phyloP scores from a whole-genome alignment of 2,113 vertebrate species.

The Ctenomys sociabilis region DNA sequence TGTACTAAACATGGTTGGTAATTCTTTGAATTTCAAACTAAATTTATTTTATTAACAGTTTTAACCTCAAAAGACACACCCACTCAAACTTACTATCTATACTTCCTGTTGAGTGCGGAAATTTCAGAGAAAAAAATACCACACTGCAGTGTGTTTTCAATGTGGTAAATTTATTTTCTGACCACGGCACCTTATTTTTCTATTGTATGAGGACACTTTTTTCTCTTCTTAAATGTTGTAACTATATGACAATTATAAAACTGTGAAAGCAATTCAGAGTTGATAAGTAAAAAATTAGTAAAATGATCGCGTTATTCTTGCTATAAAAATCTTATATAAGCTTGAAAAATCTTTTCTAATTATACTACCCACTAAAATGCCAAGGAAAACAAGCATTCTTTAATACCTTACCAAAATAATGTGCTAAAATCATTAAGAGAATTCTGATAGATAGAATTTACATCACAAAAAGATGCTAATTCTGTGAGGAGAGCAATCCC shows the following conservation, averaged over 20 bases:
- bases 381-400: constrained; percentile 6
- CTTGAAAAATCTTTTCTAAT: constrained; percentile 30
- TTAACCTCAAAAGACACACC: constrained; percentile 87
- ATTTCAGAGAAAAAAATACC: constrained; percentile 90
- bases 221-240: constrained; percentile 49
- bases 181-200: constrained; percentile 74
- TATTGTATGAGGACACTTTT: constrained; percentile 66
- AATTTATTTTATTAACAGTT: constrained; percentile 86
- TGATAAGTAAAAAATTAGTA: neutral
- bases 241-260: constrained; percentile 48
- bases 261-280: constrained; percentile 11
- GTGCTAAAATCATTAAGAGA: constrained; percentile 18
- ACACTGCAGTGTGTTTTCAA: constrained; percentile 82
- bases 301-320: neutral
- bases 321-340: constrained; percentile 14
- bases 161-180: constrained; percentile 82
- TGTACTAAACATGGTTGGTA: constrained; percentile 69
- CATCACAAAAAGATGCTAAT: neutral
- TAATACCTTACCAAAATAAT: constrained; percentile 34
- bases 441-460: constrained; percentile 30
- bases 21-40: constrained; percentile 77
- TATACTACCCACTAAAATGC: constrained; percentile 36
- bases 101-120: constrained; percentile 88
- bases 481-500: neutral
- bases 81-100: constrained; percentile 85